These are phyloP conservation scores for Paragorgia papillata DNA, from an alignment of 92 coral and sea anemone genomes.

Conservation along the genomic window DNA sequence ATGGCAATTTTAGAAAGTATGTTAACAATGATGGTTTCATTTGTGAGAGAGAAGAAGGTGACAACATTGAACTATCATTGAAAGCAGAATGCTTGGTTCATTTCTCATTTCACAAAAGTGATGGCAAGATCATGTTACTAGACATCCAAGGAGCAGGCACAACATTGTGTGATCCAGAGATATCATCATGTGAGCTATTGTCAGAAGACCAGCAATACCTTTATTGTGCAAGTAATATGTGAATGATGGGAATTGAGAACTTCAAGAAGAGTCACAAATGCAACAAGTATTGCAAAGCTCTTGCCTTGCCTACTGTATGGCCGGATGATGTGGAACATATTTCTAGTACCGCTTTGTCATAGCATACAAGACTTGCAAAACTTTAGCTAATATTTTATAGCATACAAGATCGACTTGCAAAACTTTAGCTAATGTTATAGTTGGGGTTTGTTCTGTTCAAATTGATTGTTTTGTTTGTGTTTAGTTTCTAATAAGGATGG, in stretches of 20 bases:
- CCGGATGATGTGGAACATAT: neutral
- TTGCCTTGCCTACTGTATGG: slow-evolving; percentile 17
- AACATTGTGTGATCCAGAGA: slow-evolving; percentile 69
- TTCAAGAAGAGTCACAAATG: slow-evolving; percentile 35
- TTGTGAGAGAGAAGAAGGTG: slow-evolving; percentile 40
- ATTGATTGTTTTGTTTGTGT: neutral
- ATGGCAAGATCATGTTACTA: slow-evolving; percentile 57
- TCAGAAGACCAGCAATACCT: slow-evolving; percentile 25
- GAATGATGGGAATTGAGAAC: slow-evolving; percentile 2
- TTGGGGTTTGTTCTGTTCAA: slow-evolving; percentile 5
- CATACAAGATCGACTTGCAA: neutral
- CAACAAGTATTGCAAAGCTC: slow-evolving; percentile 40
- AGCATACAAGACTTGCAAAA: neutral
- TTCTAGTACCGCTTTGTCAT: neutral
- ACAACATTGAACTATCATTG: slow-evolving; percentile 14
- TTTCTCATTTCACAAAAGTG: slow-evolving; percentile 67
- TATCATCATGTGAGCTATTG: slow-evolving; percentile 57
- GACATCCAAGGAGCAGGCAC: slow-evolving; percentile 73
- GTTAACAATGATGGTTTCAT: slow-evolving; percentile 68
- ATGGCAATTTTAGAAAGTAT: slow-evolving; percentile 61
- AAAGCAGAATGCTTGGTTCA: slow-evolving; percentile 69
- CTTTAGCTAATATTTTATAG: neutral
- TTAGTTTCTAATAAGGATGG: too few species aligned
- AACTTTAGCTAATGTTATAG: neutral
- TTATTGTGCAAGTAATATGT: slow-evolving; percentile 41